Evolutionary conservation across 2,888 invertebrate genomes (phyloP), one percentile per base, ranked within the genome.

Genomic region (Drosophila demipolita): DNA sequence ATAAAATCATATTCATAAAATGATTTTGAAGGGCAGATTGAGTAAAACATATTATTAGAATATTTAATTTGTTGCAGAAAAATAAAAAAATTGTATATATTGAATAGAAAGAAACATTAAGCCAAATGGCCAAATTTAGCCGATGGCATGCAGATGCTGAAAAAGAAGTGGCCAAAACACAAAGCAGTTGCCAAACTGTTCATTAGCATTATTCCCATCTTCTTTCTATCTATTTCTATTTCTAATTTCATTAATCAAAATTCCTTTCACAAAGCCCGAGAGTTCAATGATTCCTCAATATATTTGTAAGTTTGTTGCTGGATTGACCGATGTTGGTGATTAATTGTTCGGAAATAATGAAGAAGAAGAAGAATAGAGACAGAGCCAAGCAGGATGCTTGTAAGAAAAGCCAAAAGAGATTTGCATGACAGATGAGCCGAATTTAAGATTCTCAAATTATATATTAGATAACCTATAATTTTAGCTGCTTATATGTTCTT

Each of bases 351-450:
- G 40, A 38, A 23, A 49, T 20, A 7, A 23, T 33, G 23, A 38
- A 32, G 26, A 6, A 65, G 23, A 38, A 32, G 26, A 6, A 65
- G n/a, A 12, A n/a, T 9, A 5, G 23, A 4, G 2, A 8, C 53
- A 35, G 33, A 54, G 2, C 4, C 69, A 53, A 89, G 73, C 83
- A 83, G 83, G 90, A 89, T 83, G 76, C 60, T 53, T 58, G 75
- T 58, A 73, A 73, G 87, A 69, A 75, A 73, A 75, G 48, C 36
- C 53, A 54, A 54, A 64, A 71, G 50, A 67, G 66, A 81, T 90
- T 85, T 85, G 85, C 89, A 89, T 85, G 87, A 73, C 63, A 83
- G 77, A 73, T 57, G 77, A 55, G 49, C 26, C 20, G 42, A 65
- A 58, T 33, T 26, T 38, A 53, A 71, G 42, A 61, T 53, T 62